Conservation (phyloP, 2,797 vertebrate genomes). For the Gephyroberyx darwinii region DNA sequence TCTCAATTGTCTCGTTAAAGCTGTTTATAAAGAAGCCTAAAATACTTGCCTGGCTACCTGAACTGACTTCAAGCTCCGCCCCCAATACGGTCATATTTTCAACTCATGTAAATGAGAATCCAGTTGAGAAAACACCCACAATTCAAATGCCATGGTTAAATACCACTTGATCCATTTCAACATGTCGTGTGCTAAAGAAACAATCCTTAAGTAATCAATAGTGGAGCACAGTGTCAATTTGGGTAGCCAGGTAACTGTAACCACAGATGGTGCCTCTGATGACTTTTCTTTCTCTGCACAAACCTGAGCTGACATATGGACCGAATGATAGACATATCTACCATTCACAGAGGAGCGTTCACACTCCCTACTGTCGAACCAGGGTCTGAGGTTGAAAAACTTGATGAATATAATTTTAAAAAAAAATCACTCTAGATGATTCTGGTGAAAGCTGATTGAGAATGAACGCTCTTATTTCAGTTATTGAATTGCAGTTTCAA, state of each 20-base stretch:
- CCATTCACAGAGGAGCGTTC: not conserved
- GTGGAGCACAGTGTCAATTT: conserved; percentile 29
- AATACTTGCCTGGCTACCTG: conserved; percentile 64
- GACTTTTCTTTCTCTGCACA: conserved; percentile 33
- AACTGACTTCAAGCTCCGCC: conserved; percentile 20
- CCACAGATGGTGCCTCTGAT: conserved; percentile 49
- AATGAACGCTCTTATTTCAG: conserved; percentile 26
- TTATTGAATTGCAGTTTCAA: conserved; percentile 22
- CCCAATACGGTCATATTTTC: conserved; percentile 1
- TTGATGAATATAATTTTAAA: not conserved
- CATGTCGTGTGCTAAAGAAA: not conserved
- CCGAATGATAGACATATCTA: conserved; percentile 33
- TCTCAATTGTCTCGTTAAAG: conserved; percentile 26
- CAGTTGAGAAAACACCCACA: not conserved
- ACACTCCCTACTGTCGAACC: not conserved
- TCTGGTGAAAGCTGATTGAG: conserved; percentile 17
- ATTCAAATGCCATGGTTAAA: not conserved
- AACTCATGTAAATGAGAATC: not conserved
- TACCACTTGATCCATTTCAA: not conserved
- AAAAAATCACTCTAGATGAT: conserved; percentile 1
- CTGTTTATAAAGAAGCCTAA: conserved; percentile 71
- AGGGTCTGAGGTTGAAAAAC: conserved; percentile 1
- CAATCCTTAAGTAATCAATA: not conserved
- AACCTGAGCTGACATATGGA: conserved; percentile 32
- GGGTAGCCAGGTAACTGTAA: conserved; percentile 31